A percentile compares a stretch with the other conserved stretches of the same genome.
phyloP scores from a whole-genome alignment of 2,113 vertebrate genomes.

The Neolamprologus cancellatus region DNA sequence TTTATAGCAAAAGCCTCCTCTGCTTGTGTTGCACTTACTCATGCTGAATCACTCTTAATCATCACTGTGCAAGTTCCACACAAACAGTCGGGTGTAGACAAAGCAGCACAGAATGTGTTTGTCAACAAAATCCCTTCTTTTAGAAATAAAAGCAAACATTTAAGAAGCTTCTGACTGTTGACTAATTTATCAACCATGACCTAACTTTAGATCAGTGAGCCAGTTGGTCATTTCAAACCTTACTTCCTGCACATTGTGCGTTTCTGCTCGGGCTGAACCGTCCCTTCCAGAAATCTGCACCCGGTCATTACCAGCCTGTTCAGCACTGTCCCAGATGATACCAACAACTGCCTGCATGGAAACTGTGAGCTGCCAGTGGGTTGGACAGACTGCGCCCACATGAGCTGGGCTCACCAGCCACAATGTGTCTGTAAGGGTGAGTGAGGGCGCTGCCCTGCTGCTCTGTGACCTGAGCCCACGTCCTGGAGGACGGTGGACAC shows the following conservation, averaged over 20 bases:
- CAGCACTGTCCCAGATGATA: background rate
- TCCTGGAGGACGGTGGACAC: background rate
- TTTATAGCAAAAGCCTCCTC: background rate
- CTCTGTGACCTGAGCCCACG: no score
- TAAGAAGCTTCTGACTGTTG: background rate
- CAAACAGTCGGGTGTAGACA: background rate
- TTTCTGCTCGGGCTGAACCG: background rate
- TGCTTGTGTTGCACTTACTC: background rate
- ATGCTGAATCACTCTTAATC: background rate
- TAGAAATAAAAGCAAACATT: background rate
- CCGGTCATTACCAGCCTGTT: constrained; percentile 23
- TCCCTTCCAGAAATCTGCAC: background rate
- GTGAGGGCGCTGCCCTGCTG: background rate
- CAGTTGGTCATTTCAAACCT: background rate
- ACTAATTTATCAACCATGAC: accelerated
- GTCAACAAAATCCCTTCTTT: background rate
- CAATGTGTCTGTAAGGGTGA: background rate
- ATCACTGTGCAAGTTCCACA: background rate
- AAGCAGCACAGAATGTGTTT: background rate
- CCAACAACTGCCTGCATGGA: constrained; percentile 5
- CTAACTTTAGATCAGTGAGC: background rate
- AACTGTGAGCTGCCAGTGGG: constrained; percentile 4
- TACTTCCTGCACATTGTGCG: background rate
- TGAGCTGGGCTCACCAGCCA: background rate
- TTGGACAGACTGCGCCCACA: background rate